Evolutionary conservation across 2,113 vertebrate species (phyloP).

Genomic region (Labeo rohita): DNA sequence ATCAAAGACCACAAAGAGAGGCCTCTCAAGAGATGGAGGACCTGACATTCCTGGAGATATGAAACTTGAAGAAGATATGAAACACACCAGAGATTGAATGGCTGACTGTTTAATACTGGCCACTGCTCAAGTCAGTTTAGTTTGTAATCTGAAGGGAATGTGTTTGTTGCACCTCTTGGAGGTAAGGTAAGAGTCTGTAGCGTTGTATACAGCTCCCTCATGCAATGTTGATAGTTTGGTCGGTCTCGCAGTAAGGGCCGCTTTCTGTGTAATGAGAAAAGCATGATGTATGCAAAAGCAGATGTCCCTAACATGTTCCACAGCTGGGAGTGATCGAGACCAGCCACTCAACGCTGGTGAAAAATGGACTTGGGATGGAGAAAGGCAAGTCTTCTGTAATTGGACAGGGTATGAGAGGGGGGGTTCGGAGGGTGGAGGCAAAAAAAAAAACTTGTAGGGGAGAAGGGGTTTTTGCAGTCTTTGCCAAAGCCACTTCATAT

Average conservation of each 20-base stretch:
- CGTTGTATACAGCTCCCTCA: constrained; percentile 16
- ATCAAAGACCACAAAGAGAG: constrained; percentile 37
- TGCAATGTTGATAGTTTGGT: constrained; percentile 6
- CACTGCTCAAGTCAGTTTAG: not conserved
- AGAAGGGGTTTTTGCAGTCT: constrained; percentile 60
- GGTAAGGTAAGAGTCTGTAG: not conserved
- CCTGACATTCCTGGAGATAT: constrained; percentile 44
- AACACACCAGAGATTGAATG: not conserved
- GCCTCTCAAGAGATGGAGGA: constrained; percentile 25
- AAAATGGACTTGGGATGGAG: constrained; percentile 62
- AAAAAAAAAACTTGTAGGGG: constrained; percentile 48
- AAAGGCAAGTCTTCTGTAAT: constrained; percentile 59
- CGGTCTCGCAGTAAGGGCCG: not conserved
- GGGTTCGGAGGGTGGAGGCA: constrained; percentile 44
- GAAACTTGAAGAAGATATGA: constrained; percentile 8
- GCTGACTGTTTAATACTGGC: not conserved
- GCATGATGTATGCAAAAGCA: constrained; percentile 27
- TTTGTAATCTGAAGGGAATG: not conserved
- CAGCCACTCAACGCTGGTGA: constrained; percentile 57
- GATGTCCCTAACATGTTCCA: constrained; percentile 40
- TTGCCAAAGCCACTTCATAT: constrained; percentile 63
- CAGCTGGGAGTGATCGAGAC: constrained; percentile 60
- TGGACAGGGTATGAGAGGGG: constrained; percentile 48
- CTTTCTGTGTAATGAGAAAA: constrained; percentile 46
- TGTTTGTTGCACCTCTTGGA: not conserved